Conservation (phyloP, 2,113 vertebrate species). For the Ornithorhynchus anatinus region DNA sequence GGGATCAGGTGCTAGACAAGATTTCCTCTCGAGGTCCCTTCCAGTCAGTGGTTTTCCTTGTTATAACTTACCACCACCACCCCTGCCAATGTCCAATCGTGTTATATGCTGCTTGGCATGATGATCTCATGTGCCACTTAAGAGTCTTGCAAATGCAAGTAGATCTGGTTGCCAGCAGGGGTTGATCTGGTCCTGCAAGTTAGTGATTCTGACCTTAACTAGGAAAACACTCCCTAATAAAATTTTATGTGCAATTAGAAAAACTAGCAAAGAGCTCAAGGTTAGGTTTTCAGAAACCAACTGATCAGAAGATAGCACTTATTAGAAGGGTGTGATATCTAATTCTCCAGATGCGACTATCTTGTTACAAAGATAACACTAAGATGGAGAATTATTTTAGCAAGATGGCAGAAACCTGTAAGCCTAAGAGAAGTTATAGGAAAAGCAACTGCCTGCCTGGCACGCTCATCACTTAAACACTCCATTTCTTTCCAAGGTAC, state of each 20-base stretch:
- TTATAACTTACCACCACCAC: too few species aligned
- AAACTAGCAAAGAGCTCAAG: not conserved
- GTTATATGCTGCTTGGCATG: too few species aligned
- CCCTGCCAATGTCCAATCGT: too few species aligned
- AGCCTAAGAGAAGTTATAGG: conserved; percentile 17
- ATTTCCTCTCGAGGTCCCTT: too few species aligned
- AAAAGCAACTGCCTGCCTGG: conserved; percentile 19
- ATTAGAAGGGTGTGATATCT: not conserved
- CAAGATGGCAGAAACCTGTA: conserved; percentile 8
- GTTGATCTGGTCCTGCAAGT: too few species aligned
- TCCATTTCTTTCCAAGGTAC: conserved; percentile 78
- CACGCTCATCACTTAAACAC: conserved; percentile 59
- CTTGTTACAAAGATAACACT: not conserved
- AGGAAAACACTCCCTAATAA: conserved; percentile 7
- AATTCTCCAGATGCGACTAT: not conserved
- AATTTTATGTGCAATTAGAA: not conserved
- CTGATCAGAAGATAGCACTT: not conserved
- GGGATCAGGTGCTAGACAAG: too few species aligned
- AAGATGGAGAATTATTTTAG: not conserved
- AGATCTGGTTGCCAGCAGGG: too few species aligned
- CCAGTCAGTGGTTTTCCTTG: too few species aligned
- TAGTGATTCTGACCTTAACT: not conserved
- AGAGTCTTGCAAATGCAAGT: too few species aligned
- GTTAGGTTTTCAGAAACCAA: not conserved
- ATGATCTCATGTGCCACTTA: too few species aligned